Percentiles rank a stretch among this genome's conserved stretches.
Evolutionary conservation across 2,888 invertebrate species (phyloP).

Genomic region (Encarsia formosa): DNA sequence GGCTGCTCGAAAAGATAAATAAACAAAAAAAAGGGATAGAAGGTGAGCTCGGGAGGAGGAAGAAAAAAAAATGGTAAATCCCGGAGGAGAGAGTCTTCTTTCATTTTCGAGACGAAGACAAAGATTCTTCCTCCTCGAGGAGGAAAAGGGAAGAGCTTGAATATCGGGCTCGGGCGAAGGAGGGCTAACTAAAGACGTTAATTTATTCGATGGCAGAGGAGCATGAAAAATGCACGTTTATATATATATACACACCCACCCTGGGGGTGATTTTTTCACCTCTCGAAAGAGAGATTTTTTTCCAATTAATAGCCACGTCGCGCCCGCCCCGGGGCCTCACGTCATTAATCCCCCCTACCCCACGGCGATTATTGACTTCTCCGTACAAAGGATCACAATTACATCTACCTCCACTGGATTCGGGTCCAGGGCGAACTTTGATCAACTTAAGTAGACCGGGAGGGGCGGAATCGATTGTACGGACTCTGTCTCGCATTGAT

Average conservation of each 20-base stretch:
- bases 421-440: conserved; percentile 22
- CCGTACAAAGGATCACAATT: conserved; percentile 15
- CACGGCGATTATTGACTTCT: conserved; percentile 5
- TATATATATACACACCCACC: no score
- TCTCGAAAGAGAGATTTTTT: no score
- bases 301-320: no score
- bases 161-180: conserved; percentile 34
- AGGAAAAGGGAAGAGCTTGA: conserved; percentile 36
- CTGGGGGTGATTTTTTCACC: conserved; percentile 34
- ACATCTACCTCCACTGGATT: no score
- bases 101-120: conserved; percentile 6
- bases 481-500: conserved; percentile 26
- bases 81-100: neutral
- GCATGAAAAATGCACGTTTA: conserved; percentile 30
- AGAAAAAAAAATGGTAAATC: neutral
- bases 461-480: conserved; percentile 22
- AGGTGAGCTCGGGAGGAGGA: neutral
- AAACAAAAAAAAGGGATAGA: no score
- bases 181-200: conserved; percentile 47
- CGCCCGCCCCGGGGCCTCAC: no score
- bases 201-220: conserved; percentile 43
- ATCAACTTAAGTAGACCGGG: conserved; percentile 25
- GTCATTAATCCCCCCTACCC: no score
- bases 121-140: no score
- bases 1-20: no score